Conservation (phyloP, 2,113 vertebrate genomes). For the Pachypanchax playfairii region DNA sequence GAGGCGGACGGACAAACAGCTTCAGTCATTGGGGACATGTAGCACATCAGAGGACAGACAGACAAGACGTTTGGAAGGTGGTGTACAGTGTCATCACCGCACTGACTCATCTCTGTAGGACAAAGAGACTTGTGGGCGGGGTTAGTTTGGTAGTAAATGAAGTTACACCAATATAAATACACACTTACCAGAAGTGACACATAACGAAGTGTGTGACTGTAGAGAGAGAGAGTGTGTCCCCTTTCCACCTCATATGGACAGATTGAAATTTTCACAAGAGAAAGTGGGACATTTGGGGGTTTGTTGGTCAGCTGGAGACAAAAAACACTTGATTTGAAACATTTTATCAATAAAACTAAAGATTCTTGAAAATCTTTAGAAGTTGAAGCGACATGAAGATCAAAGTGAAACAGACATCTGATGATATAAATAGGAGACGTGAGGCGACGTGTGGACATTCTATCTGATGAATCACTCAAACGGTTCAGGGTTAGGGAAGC, state of each 20-base stretch:
- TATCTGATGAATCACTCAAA: background rate
- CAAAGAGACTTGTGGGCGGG: conserved; percentile 62
- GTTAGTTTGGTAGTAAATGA: conserved; percentile 77
- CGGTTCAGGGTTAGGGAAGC: too few relatives aligned
- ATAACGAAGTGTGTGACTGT: conserved; percentile 29
- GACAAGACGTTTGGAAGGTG: conserved; percentile 32
- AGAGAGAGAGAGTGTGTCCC: conserved; percentile 28
- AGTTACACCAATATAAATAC: conserved; percentile 68
- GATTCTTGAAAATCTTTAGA: too few relatives aligned
- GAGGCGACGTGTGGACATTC: background rate
- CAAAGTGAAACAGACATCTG: too few relatives aligned
- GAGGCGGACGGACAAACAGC: background rate
- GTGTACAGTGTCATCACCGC: conserved; percentile 53
- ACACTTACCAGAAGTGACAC: conserved; percentile 87
- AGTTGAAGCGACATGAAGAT: too few relatives aligned
- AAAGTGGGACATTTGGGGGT: conserved; percentile 52
- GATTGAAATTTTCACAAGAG: conserved; percentile 38
- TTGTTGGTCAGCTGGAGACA: conserved; percentile 37
- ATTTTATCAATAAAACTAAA: background rate
- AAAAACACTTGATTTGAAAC: conserved; percentile 5
- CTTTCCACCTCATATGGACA: conserved; percentile 18
- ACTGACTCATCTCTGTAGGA: conserved; percentile 69
- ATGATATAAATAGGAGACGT: too few relatives aligned
- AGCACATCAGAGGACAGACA: conserved; percentile 21
- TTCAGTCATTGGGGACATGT: background rate